phyloP scores from a whole-genome alignment of 2,888 invertebrate species.

The Erebia palarica region DNA sequence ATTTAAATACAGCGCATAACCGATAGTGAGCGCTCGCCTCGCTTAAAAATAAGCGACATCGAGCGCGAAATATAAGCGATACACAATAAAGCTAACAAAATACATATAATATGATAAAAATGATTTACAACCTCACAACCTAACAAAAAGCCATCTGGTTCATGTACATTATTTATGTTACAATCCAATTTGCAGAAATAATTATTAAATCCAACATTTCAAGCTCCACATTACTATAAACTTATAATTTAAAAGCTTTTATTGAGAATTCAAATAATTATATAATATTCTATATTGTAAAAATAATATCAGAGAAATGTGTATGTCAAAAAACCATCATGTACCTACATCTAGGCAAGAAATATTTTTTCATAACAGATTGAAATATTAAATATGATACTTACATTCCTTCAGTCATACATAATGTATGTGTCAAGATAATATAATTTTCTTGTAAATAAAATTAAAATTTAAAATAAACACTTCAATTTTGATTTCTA shows the following conservation, averaged over 20 bases:
- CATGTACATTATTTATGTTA: constrained; percentile 58
- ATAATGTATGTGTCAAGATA: too few relatives aligned
- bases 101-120: constrained; percentile 63
- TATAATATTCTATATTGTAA: too few relatives aligned
- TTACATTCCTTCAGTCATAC: too few relatives aligned
- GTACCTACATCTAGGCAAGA: background rate
- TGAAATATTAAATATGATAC: too few relatives aligned
- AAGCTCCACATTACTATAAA: background rate
- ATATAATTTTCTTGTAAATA: too few relatives aligned
- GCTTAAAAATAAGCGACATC: constrained; percentile 56
- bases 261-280: background rate
- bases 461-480: too few relatives aligned
- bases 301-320: background rate
- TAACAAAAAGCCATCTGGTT: constrained; percentile 72
- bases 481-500: too few relatives aligned
- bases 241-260: background rate
- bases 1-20: constrained; percentile 61
- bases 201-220: background rate
- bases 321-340: background rate
- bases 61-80: constrained; percentile 47
- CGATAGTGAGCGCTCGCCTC: constrained; percentile 37
- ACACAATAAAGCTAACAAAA: constrained; percentile 79
- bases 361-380: background rate
- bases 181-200: constrained; percentile 22
- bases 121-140: constrained; percentile 81